phyloP scores from a whole-genome alignment of 1,140 invertebrate genomes.

The Drosophila grimshawi region DNA sequence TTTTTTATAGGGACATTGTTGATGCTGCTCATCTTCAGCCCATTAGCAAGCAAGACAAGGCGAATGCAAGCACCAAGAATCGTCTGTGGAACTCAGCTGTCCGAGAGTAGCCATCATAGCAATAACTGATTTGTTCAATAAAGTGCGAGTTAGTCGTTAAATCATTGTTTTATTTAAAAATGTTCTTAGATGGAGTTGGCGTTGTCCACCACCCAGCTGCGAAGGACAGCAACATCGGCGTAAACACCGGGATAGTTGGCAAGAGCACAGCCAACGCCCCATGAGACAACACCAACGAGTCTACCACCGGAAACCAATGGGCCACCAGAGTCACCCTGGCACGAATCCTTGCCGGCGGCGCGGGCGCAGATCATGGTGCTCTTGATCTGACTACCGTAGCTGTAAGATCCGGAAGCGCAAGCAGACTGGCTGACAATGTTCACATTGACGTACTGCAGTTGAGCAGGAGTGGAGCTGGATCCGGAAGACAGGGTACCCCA shows the following conservation, averaged over 20 bases:
- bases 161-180: too few relatives aligned
- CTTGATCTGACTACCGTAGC: slow-evolving; percentile 48
- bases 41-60: slow-evolving; percentile 82
- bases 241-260: slow-evolving; percentile 87
- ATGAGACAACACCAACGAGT: slow-evolving; percentile 87
- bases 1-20: slow-evolving; percentile 83
- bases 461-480: slow-evolving; percentile 40
- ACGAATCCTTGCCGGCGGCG: slow-evolving; percentile 66
- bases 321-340: slow-evolving; percentile 85
- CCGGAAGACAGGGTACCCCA: slow-evolving; percentile 82
- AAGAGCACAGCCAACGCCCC: slow-evolving; percentile 87
- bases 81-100: slow-evolving; percentile 80
- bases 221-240: slow-evolving; percentile 84
- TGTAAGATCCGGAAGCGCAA: slow-evolving; percentile 45
- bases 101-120: slow-evolving; percentile 32
- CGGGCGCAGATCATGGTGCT: slow-evolving; percentile 85
- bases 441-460: slow-evolving; percentile 65
- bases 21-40: slow-evolving; percentile 85
- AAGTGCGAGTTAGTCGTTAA: slow-evolving; percentile 1
- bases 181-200: slow-evolving; percentile 36
- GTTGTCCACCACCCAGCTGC: slow-evolving; percentile 56
- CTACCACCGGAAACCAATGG: slow-evolving; percentile 78
- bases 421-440: slow-evolving; percentile 43
- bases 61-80: slow-evolving; percentile 73
- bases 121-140: slow-evolving; percentile 39